Conservation (phyloP, 2,888 invertebrate genomes). For the Pharmacophagus antenor region DNA sequence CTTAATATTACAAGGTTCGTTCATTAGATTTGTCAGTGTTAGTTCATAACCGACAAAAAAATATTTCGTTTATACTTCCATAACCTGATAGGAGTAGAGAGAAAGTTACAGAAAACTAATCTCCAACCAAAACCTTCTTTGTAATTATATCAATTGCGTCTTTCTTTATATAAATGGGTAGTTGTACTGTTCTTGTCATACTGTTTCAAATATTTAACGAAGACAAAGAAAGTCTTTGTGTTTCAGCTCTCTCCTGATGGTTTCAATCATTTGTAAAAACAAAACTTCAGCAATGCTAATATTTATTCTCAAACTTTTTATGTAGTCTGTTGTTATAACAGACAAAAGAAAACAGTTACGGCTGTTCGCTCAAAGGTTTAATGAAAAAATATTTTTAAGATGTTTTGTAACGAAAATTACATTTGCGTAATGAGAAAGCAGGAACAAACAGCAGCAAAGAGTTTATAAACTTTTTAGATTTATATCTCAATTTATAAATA, state of each 20-base stretch:
- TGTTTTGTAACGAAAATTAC: conserved; percentile 15
- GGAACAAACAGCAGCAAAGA: background rate
- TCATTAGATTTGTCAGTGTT: too few relatives aligned
- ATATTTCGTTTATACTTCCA: too few relatives aligned
- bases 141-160: background rate
- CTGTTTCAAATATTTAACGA: conserved; percentile 4
- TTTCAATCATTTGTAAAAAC: conserved; percentile 12
- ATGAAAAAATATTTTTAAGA: conserved; percentile 19
- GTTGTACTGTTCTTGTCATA: background rate
- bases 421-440: conserved; percentile 11
- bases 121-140: background rate
- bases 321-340: conserved; percentile 19
- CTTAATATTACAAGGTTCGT: background rate
- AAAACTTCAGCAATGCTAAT: conserved; percentile 8
- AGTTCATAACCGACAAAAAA: background rate
- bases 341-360: conserved; percentile 21
- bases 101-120: background rate
- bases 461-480: conserved; percentile 16
- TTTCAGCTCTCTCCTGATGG: background rate
- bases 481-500: conserved; percentile 11
- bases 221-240: conserved; percentile 6
- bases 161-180: background rate
- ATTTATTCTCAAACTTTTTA: conserved; percentile 16
- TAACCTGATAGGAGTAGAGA: background rate
- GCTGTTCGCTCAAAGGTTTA: conserved; percentile 17